phyloP scores from a whole-genome alignment of 2,888 invertebrate species.

The Cheilosia vernalis region DNA sequence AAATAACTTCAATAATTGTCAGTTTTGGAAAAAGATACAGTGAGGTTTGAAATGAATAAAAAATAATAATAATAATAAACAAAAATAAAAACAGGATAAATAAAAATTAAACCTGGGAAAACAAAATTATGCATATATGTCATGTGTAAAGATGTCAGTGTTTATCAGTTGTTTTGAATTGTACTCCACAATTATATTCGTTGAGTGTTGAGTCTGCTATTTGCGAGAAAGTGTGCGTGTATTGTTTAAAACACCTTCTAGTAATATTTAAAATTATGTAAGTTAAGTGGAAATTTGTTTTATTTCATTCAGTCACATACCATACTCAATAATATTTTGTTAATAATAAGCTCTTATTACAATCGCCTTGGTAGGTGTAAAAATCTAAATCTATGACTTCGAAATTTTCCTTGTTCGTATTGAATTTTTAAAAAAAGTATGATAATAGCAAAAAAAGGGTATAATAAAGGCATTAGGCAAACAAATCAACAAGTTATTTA shows the following conservation, averaged over 20 bases:
- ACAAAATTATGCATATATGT: constrained; percentile 5
- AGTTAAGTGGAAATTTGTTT: constrained; percentile 18
- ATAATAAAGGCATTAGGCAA: not conserved
- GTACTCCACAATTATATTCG: not conserved
- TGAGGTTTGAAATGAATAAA: not conserved
- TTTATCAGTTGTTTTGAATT: constrained; percentile 3
- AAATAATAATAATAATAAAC: too few species aligned
- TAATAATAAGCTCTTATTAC: constrained; percentile 3
- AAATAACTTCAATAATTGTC: constrained; percentile 7
- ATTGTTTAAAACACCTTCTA: constrained; percentile 8
- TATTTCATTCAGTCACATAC: constrained; percentile 48
- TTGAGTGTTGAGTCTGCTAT: constrained; percentile 8
- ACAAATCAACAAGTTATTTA: not conserved
- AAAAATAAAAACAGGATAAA: constrained; percentile 5
- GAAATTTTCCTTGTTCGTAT: not conserved
- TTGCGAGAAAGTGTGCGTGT: not conserved
- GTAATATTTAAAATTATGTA: constrained; percentile 23
- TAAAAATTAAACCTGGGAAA: not conserved
- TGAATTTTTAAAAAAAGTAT: not conserved
- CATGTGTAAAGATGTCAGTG: not conserved
- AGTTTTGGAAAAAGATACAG: constrained; percentile 11
- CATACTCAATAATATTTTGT: constrained; percentile 23
- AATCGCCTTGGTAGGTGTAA: not conserved
- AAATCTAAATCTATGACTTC: constrained; percentile 7
- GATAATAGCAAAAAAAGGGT: not conserved